Conservation (phyloP, 2,888 invertebrate genomes). For the Stenchaetothrips biformis region DNA sequence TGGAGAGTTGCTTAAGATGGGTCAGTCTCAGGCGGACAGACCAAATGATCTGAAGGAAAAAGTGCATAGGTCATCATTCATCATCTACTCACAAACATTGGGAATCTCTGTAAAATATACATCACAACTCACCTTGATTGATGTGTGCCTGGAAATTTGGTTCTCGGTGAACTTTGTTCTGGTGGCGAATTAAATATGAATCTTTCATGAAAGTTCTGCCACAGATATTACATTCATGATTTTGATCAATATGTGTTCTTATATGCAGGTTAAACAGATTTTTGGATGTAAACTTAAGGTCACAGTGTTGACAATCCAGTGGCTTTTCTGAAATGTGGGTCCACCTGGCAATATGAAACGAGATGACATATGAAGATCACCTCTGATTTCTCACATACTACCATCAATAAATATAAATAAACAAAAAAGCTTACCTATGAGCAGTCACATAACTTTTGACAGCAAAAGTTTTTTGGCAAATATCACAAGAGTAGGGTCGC, state of each 20-base stretch:
- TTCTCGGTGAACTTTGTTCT: constrained; percentile 66
- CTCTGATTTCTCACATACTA: background rate
- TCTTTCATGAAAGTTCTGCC: constrained; percentile 70
- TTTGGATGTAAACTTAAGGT: constrained; percentile 68
- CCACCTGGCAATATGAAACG: constrained; percentile 51
- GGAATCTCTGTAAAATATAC: background rate
- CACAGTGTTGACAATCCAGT: constrained; percentile 65
- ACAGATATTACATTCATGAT: constrained; percentile 69
- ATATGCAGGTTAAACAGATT: constrained; percentile 71
- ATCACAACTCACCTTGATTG: background rate
- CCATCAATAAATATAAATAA: constrained; percentile 18
- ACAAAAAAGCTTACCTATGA: constrained; percentile 53
- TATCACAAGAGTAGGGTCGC: constrained; percentile 71
- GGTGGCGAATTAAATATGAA: constrained; percentile 72
- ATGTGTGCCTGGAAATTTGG: too few relatives aligned
- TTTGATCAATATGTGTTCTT: constrained; percentile 61
- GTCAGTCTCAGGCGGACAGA: too few relatives aligned
- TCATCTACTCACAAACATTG: too few relatives aligned
- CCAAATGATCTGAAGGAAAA: too few relatives aligned
- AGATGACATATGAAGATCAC: background rate
- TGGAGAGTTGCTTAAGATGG: too few relatives aligned
- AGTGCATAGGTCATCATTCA: too few relatives aligned
- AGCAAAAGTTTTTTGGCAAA: constrained; percentile 73
- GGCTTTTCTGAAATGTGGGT: constrained; percentile 73
- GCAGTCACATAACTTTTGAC: constrained; percentile 77